Evolutionary conservation across 2,797 vertebrate genomes (phyloP), one percentile per base, ranked within the genome.

Genomic region (Danio choprae): DNA sequence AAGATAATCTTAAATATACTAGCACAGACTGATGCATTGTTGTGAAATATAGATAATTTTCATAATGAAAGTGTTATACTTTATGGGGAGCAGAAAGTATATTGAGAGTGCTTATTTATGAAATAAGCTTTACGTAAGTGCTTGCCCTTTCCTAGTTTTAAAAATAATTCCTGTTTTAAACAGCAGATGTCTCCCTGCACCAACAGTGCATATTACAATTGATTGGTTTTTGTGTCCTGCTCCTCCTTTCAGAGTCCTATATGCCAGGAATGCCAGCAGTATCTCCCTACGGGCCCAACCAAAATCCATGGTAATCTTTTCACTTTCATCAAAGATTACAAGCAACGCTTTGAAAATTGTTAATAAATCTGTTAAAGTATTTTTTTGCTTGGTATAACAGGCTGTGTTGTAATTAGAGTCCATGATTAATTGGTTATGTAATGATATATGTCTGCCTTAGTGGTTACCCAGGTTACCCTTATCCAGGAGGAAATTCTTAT

Each of bases 251-350:
- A 99, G 98, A 96, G 91, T 97, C 97, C 51, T 99, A 99, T 83
- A 96, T 98, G 94, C 96, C 97, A 1, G 94, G 94, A 81, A 95
- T 99, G 95, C 93, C 96, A 63, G 91, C 95, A 36, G 95, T 96
- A 74, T 93, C 96, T 84, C 77, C 95, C 3, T 99, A 96, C 20
- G 94, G 95, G n/a, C 84, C 95, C n/a, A 95, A 93, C 87, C 89
- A 96, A 38, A 98, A 94, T 87, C 92, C 96, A 3, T 96, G 97
- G 98, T 99, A 95, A 93, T 84, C 88, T 83, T 81, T 43, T 29
- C 6, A 64, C 9, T 46, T 59, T 22, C 67, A 50, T 48, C 6
- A n/a, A 12, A 15, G 16, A 43, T 43, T 20, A 67, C 22, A 70
- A 73, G 8, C 7, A 41, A 41, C 22, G 62, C 6, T 20, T 4